Base-by-base conservation (phyloP, 2,113 vertebrate species). In the Mellivora capensis region DNA sequence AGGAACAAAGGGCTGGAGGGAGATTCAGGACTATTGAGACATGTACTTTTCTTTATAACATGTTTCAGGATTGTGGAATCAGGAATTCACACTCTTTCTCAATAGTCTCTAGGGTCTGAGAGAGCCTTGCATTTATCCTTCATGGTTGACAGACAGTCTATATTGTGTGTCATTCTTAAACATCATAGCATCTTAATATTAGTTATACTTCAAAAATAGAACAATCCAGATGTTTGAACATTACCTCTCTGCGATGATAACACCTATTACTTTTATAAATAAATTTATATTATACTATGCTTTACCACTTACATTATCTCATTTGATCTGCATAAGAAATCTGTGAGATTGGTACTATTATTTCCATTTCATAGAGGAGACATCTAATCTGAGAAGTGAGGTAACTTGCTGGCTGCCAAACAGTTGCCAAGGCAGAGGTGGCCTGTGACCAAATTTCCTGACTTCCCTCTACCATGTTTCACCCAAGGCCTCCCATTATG, bases 401-500 rank as follows among this genome's bases (percentile, higher is more conserved):
- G 23, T 90, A 67, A 91, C 13, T 67, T 93, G 44, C 31, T 39
- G 76, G 42, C 34, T 97, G 13, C 71, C 23, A 87, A 91, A 76
- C 1, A 90, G 49, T 64, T 96, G 74, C 13, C 20, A 76, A 93
- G 59, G 62, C 18, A 96, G 76, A 95, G 59, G 25, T 39, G 49
- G 80, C 23, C 67, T 85, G 14, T n/a, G 49, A 39, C 34, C 77
- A 72, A 37, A 6, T 77, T 76, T 88, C 74, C 61, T 94, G 93
- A 88, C 5, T 93, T 91, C 17, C n/a, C n/a, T 93, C 62, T 8
- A 61, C 42, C 37, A 29, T 57, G 67, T 77, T 80, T 91, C 37
- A 61, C 42, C 59, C 80, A 93, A 47, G 47, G 37, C 59, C 61
- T 87, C 71, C 59, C 84, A 94, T 97, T 98, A 90, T 96, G 95